Conservation (phyloP, 2,797 vertebrate genomes). For the Morelia viridis region DNA sequence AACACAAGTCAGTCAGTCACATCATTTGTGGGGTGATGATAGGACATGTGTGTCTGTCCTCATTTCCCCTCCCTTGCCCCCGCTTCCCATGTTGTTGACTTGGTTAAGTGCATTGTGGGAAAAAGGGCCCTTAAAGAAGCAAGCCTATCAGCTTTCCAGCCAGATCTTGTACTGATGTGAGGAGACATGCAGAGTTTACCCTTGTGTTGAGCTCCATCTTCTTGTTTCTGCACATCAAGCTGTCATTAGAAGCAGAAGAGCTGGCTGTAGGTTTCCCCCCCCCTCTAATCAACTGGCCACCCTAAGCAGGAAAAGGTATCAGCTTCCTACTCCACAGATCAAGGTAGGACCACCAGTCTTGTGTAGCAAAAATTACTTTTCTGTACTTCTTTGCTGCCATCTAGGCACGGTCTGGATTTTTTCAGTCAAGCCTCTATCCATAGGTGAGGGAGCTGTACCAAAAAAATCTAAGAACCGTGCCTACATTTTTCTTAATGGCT, state of each 20-base stretch:
- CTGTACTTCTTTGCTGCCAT: background rate
- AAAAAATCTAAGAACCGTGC: constrained; percentile 51
- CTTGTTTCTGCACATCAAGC: background rate
- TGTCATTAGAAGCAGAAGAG: too few relatives aligned
- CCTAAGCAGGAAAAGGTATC: background rate
- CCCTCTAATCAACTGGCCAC: background rate
- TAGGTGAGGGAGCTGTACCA: constrained; percentile 31
- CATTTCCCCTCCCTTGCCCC: too few relatives aligned
- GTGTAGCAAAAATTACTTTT: background rate
- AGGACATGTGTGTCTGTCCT: too few relatives aligned
- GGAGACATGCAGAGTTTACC: background rate
- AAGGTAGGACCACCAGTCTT: too few relatives aligned
- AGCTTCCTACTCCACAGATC: constrained; percentile 17
- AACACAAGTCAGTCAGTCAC: too few relatives aligned
- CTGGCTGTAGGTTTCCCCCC: background rate
- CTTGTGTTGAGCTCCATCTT: background rate
- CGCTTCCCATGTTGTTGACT: too few relatives aligned
- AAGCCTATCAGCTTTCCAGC: background rate
- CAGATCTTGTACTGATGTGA: background rate
- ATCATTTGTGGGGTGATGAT: too few relatives aligned
- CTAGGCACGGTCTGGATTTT: background rate
- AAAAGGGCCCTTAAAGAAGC: background rate
- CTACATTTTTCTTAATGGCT: constrained; percentile 49
- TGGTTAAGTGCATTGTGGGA: too few relatives aligned
- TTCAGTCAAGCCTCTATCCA: background rate